These are phyloP conservation scores for Aegithalos caudatus DNA, from an alignment of 2,113 vertebrate genomes.

Conservation along the genomic window DNA sequence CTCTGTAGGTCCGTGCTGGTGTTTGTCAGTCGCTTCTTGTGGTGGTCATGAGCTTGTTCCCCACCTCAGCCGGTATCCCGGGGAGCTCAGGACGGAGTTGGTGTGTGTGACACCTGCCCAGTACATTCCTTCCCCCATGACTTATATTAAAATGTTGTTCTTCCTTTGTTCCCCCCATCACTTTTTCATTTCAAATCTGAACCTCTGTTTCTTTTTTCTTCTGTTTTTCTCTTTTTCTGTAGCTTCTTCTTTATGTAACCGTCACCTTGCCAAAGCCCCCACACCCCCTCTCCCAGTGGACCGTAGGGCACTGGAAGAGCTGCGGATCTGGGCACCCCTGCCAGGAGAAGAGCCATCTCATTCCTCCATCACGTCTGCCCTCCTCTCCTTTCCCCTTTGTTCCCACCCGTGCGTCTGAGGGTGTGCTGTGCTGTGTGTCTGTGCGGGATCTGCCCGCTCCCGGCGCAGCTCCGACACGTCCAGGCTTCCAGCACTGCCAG, in stretches of 20 bases:
- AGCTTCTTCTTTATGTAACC: constrained; percentile 85
- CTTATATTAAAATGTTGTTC: not conserved
- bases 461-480: not conserved
- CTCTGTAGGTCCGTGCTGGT: not conserved
- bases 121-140: not conserved
- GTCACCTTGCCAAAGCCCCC: constrained; percentile 73
- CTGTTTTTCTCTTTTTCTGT: constrained; percentile 72
- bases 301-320: constrained; percentile 72
- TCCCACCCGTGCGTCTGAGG: constrained; percentile 60
- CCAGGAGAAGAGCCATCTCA: constrained; percentile 75
- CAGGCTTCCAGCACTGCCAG: not conserved
- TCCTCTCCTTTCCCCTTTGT: constrained; percentile 39
- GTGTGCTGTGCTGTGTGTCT: constrained; percentile 54
- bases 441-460: constrained; percentile 33
- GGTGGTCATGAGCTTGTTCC: not conserved
- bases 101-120: not conserved
- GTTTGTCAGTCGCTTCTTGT: not conserved
- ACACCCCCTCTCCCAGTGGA: constrained; percentile 70
- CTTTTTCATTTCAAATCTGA: constrained; percentile 70
- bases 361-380: constrained; percentile 67
- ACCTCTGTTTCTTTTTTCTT: constrained; percentile 61
- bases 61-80: fast-evolving
- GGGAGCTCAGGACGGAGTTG: too few relatives aligned
- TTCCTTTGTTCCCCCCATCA: not conserved
- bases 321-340: constrained; percentile 39